A percentile compares a stretch with the other conserved stretches of the same genome.
These are phyloP conservation scores for Macaria notata DNA, from an alignment of 2,888 invertebrate species.

Conservation along the genomic window DNA sequence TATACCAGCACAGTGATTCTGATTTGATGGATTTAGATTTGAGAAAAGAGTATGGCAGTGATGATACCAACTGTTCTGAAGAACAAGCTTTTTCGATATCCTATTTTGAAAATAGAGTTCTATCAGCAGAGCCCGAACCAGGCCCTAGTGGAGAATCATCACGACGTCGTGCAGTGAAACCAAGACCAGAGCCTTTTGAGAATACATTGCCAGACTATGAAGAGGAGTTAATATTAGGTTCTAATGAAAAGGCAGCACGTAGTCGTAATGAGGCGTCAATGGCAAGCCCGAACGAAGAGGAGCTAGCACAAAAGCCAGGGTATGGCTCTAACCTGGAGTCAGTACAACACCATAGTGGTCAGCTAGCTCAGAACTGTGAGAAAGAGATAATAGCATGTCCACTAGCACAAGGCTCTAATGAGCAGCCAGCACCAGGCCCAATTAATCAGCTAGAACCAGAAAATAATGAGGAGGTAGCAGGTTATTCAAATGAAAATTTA, in stretches of 20 bases:
- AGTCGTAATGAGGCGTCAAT: slow-evolving; percentile 13
- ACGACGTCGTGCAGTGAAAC: slow-evolving; percentile 9
- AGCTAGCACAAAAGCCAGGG: slow-evolving; percentile 14
- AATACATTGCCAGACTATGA: slow-evolving; percentile 10
- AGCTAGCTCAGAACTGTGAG: slow-evolving; percentile 14
- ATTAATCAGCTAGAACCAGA: slow-evolving; percentile 14
- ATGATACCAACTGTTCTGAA: slow-evolving; percentile 11
- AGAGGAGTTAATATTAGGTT: slow-evolving; percentile 14
- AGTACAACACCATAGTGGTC: slow-evolving; percentile 14
- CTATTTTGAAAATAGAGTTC: slow-evolving; percentile 12
- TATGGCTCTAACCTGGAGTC: slow-evolving; percentile 13
- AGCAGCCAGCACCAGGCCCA: slow-evolving; percentile 13
- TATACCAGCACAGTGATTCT: slow-evolving; percentile 4
- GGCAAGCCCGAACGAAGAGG: slow-evolving; percentile 12
- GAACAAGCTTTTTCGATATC: slow-evolving; percentile 9
- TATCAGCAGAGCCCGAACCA: slow-evolving; percentile 9
- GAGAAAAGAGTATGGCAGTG: slow-evolving; percentile 11
- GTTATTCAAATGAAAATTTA: slow-evolving; percentile 9
- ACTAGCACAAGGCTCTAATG: slow-evolving; percentile 12
- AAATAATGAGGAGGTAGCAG: slow-evolving; percentile 12
- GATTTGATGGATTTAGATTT: slow-evolving; percentile 9
- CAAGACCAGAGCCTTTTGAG: slow-evolving; percentile 10
- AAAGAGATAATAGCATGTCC: slow-evolving; percentile 13
- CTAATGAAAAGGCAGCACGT: slow-evolving; percentile 12
- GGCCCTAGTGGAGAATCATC: slow-evolving; percentile 10